phyloP scores from a whole-genome alignment of 1,140 invertebrate species.

The Brachionus plicatilis region DNA sequence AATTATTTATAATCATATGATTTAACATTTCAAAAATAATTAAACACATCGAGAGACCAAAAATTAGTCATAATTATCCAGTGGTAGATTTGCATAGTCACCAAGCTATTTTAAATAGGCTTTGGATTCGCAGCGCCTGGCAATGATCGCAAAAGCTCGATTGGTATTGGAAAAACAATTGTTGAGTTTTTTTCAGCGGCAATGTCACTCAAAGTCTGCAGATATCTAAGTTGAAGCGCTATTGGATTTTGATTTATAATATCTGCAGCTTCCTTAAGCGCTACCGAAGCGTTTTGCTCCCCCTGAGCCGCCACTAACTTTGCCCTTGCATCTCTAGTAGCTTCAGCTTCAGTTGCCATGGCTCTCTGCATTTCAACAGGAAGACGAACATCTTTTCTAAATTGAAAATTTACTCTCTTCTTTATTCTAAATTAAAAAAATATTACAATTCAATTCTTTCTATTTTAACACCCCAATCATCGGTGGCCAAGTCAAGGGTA shows the following conservation, averaged over 20 bases:
- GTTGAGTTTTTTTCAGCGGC: slow-evolving; percentile 96
- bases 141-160: slow-evolving; percentile 68
- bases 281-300: slow-evolving; percentile 37
- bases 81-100: not conserved
- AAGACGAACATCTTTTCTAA: slow-evolving; percentile 45
- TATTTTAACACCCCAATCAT: slow-evolving; percentile 40
- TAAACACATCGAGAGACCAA: not conserved
- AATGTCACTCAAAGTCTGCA: slow-evolving; percentile 84
- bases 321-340: slow-evolving; percentile 49
- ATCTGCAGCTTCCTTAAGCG: slow-evolving; percentile 39
- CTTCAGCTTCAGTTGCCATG: slow-evolving; percentile 53
- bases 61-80: not conserved
- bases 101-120: not conserved
- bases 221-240: slow-evolving; percentile 71
- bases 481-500: slow-evolving; percentile 24
- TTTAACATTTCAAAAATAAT: not conserved
- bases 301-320: slow-evolving; percentile 45
- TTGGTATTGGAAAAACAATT: slow-evolving; percentile 89
- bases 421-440: not conserved
- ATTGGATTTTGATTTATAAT: slow-evolving; percentile 61
- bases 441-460: slow-evolving; percentile 38
- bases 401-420: not conserved
- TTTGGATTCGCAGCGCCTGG: not conserved
- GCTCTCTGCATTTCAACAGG: slow-evolving; percentile 48
- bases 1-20: not conserved